Conservation (phyloP, 2,113 vertebrate genomes). For the Nothobranchius furzeri region DNA sequence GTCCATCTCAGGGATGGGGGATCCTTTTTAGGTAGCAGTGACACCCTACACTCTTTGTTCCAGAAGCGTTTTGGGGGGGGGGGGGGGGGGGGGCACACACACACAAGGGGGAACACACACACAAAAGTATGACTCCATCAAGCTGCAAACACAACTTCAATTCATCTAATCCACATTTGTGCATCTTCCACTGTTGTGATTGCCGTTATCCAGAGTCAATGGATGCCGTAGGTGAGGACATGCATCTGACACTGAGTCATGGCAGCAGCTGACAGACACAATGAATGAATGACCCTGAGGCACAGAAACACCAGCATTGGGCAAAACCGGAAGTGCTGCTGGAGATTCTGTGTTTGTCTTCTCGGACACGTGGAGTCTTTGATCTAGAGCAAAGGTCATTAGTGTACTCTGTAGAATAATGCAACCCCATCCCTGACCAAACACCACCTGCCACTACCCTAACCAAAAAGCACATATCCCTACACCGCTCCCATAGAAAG, state of each 20-base stretch:
- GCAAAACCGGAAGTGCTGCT: too few relatives aligned
- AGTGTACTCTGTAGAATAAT: conserved; percentile 44
- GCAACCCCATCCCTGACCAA: conserved; percentile 53
- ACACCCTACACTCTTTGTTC: conserved; percentile 1
- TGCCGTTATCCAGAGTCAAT: not conserved
- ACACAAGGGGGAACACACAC: too few relatives aligned
- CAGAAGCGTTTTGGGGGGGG: too few relatives aligned
- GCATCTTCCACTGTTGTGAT: not conserved
- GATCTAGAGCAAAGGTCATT: conserved; percentile 68
- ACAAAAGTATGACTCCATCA: not conserved
- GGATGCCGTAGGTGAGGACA: conserved; percentile 6
- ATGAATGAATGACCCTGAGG: too few relatives aligned
- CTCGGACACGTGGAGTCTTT: conserved; percentile 24
- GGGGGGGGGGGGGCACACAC: too few relatives aligned
- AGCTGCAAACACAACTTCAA: not conserved
- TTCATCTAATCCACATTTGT: not conserved
- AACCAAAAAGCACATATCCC: conserved; percentile 46
- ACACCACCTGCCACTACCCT: conserved; percentile 35
- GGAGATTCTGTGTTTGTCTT: too few relatives aligned
- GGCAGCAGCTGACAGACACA: too few relatives aligned
- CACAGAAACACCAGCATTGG: too few relatives aligned
- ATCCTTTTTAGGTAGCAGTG: conserved; percentile 20
- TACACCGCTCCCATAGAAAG: not conserved
- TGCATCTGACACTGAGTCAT: conserved; percentile 17
- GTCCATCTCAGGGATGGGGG: conserved; percentile 11